Evolutionary conservation across 2,888 invertebrate species (phyloP).

Genomic region (Ophion obscuratus): DNA sequence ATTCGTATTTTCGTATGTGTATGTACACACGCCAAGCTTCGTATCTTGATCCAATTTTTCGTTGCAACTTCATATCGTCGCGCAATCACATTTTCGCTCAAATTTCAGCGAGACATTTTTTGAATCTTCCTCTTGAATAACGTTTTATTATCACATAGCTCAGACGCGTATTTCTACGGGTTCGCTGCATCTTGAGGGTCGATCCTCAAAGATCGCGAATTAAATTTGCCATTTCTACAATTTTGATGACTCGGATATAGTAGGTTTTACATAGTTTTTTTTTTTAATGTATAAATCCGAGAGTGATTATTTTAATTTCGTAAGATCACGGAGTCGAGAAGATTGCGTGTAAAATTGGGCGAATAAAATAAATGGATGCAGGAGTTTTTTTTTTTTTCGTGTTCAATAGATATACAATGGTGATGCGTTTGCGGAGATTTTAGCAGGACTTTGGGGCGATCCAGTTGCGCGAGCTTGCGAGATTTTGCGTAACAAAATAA

Average conservation of each 20-base stretch:
- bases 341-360: not conserved
- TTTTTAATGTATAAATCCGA: not conserved
- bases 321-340: not conserved
- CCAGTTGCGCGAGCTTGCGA: too few relatives aligned
- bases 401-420: not conserved
- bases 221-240: not conserved
- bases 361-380: not conserved
- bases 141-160: constrained; percentile 56
- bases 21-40: constrained; percentile 1
- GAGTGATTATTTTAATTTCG: not conserved
- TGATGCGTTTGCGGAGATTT: not conserved
- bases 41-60: not conserved
- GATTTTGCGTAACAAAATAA: too few relatives aligned
- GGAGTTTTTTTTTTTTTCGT: not conserved
- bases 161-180: constrained; percentile 9
- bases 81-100: constrained; percentile 50
- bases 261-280: not conserved
- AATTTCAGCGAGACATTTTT: not conserved
- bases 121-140: constrained; percentile 12
- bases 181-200: constrained; percentile 2
- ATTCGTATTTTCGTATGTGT: constrained; percentile 37
- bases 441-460: not conserved
- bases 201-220: not conserved
- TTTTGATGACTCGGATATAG: not conserved
- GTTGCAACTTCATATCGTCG: not conserved